phyloP scores from a whole-genome alignment of 2,113 vertebrate species.

The Mirza zaza region DNA sequence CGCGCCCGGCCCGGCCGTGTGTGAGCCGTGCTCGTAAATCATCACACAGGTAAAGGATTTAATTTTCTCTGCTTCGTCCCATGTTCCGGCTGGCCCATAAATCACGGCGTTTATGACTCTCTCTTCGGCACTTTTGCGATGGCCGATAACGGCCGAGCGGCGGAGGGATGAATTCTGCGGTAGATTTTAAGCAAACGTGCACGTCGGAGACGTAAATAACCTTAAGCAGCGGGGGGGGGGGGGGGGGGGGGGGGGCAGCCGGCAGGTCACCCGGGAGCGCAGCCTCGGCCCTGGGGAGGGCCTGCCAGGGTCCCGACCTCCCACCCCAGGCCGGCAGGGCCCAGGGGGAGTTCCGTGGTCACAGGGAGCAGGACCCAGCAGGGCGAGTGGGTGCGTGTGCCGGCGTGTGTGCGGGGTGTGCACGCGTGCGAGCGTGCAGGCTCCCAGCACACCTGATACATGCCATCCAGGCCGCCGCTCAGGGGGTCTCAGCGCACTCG shows the following conservation, averaged over 20 bases:
- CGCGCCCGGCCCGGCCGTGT: accelerated
- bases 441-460: accelerated
- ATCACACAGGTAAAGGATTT: constrained; percentile 68
- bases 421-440: accelerated
- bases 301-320: accelerated
- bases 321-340: accelerated
- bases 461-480: accelerated
- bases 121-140: constrained; percentile 74
- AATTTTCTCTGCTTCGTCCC: constrained; percentile 80
- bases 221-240: constrained; percentile 67
- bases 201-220: constrained; percentile 79
- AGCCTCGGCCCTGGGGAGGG: accelerated
- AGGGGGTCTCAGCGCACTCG: accelerated
- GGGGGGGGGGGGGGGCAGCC: accelerated
- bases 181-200: constrained; percentile 82
- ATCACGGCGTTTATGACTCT: constrained; percentile 81
- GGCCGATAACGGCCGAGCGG: constrained; percentile 83
- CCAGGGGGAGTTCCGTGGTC: accelerated
- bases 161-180: constrained; percentile 79
- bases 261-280: background rate
- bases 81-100: constrained; percentile 77
- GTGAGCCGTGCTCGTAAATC: constrained; percentile 69
- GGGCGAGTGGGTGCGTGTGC: background rate
- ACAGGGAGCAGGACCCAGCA: background rate
- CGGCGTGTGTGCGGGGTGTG: accelerated